Evolutionary conservation across 2,113 vertebrate genomes (phyloP).

Genomic region (Recurvirostra avosetta): DNA sequence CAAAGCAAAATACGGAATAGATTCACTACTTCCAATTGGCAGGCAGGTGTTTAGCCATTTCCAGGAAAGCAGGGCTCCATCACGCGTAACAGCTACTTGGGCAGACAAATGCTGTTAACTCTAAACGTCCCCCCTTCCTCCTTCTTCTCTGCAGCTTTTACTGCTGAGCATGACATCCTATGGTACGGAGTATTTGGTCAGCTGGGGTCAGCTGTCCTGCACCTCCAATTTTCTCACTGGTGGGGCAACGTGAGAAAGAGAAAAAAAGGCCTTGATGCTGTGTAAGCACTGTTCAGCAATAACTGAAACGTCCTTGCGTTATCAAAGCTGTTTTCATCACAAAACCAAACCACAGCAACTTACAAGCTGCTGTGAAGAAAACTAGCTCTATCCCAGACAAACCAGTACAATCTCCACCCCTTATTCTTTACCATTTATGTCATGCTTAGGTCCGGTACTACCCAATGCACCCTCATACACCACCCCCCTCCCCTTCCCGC

Average conservation of each 20-base stretch:
- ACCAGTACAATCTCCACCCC: not conserved
- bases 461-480: not conserved
- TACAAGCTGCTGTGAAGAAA: not conserved
- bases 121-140: not conserved
- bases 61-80: not conserved
- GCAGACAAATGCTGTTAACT: not conserved
- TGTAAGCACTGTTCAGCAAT: not conserved
- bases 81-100: accelerated
- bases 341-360: not conserved
- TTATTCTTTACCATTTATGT: not conserved
- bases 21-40: not conserved
- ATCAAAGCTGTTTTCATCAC: not conserved
- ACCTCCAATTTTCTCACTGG: not conserved
- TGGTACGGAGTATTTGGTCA: not conserved
- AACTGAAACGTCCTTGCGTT: not conserved
- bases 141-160: not conserved
- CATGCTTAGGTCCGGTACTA: not conserved
- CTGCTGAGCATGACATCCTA: accelerated
- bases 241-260: not conserved
- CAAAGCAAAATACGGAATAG: not conserved
- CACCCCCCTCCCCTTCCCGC: not conserved
- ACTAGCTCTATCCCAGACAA: not conserved
- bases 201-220: not conserved
- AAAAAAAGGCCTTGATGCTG: not conserved
- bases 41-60: not conserved